Evolutionary conservation across 2,888 invertebrate genomes (phyloP).

Genomic region (Cabera pusaria): DNA sequence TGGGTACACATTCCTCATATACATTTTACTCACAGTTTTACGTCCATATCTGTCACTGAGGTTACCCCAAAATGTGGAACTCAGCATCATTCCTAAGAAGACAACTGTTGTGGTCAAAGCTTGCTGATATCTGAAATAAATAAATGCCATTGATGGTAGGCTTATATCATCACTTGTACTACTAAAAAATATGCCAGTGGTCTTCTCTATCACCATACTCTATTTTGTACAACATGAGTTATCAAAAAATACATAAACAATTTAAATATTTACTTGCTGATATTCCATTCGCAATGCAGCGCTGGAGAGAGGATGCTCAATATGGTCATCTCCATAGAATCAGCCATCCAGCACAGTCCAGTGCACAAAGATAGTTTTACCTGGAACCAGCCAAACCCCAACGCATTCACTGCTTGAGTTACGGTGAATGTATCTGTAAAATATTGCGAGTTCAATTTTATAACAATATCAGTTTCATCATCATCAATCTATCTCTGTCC

Average conservation of each 20-base stretch:
- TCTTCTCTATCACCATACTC: too few species aligned
- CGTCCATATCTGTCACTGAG: conserved; percentile 96
- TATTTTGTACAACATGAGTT: too few species aligned
- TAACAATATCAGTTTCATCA: too few species aligned
- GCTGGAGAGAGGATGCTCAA: conserved; percentile 96
- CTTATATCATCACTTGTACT: too few species aligned
- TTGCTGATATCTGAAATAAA: conserved; percentile 89
- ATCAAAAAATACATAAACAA: background rate
- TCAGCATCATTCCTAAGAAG: conserved; percentile 98
- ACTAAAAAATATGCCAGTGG: too few species aligned
- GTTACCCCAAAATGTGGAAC: conserved; percentile 97
- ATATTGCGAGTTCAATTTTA: too few species aligned
- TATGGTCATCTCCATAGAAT: conserved; percentile 99
- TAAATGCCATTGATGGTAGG: too few species aligned
- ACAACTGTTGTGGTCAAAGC: conserved; percentile 97
- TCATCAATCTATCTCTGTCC: too few species aligned
- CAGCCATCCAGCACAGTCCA: conserved; percentile 97
- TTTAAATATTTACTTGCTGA: conserved; percentile 82
- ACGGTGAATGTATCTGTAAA: conserved; percentile 91
- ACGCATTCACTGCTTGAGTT: conserved; percentile 92
- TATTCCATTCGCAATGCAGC: conserved; percentile 97
- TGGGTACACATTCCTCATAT: too few species aligned
- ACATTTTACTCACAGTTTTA: conserved; percentile 89
- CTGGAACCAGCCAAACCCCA: conserved; percentile 96
- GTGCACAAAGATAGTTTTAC: conserved; percentile 93